Evolutionary conservation across 2,888 invertebrate species (phyloP), one percentile per base, ranked within the genome.

Genomic region (Erebia ligea): DNA sequence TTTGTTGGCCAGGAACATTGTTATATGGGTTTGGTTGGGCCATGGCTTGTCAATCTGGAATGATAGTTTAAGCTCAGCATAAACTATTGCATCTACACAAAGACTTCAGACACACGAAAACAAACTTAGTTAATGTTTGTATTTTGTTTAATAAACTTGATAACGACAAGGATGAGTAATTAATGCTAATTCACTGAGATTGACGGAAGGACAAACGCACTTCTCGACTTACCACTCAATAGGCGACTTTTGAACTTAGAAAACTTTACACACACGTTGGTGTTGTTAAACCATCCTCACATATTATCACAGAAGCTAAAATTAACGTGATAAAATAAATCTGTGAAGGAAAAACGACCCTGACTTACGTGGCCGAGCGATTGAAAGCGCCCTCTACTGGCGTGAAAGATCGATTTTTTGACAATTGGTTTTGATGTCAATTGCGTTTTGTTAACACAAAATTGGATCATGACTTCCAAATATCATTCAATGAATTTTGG

Each of bases 301-400:
- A 86, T 87, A 86, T 81, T 89, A 86, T 79, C 83, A 82, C 82
- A 84, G 80, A 82, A 82, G 79, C 81, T 81, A 82, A 84, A 86
- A 86, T 82, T 82, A 88, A 84, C 82, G 83, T 84, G 86, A 85
- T 86, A 87, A 84, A 88, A 82, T 84, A 85, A 81, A 84, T 83
- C 84, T 85, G 83, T 83, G 85, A 86, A 87, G 85, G 86, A 91
- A 90, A 91, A 90, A 90, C 90, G 87, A 91, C 89, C 92, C 90
- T 88, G 91, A 91, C 93, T 92, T 93, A 93, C 93, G 93, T 93
- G 93, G 93, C 92, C 86, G 92, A 88, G 88, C 87, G 86, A 90
- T 86, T 85, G 82, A 81, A 80, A 90, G 91, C 92, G 92, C 91
- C 92, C 90, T 91, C 92, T 92, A 83, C 79, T 73, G 78, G 74